Evolutionary conservation across 2,888 invertebrate genomes (phyloP).

Genomic region (Eupithecia subumbrata): DNA sequence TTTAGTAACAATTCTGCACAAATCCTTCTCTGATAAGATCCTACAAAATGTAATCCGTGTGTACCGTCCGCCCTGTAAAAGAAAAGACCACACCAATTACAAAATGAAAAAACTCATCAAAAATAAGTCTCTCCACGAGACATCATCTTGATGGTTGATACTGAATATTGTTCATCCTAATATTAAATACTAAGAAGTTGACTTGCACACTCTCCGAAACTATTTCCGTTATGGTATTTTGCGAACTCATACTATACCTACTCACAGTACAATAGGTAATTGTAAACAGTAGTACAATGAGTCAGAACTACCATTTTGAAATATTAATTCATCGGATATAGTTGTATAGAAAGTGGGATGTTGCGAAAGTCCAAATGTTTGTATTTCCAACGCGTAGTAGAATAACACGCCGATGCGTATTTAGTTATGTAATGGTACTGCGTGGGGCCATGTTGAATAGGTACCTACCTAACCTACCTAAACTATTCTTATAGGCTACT

Average conservation of each 20-base stretch:
- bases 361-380: conserved; percentile 2
- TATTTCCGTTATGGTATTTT: not conserved
- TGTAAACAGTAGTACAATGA: not conserved
- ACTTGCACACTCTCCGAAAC: not conserved
- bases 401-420: not conserved
- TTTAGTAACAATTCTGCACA: no score
- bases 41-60: no score
- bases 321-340: conserved; percentile 2
- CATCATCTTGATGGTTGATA: no score
- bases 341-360: not conserved
- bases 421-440: not conserved
- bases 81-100: no score
- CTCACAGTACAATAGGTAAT: not conserved
- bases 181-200: no score
- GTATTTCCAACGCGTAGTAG: not conserved
- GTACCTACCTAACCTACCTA: not conserved
- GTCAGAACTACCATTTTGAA: conserved; percentile 4
- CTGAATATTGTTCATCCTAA: no score
- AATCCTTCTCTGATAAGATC: no score
- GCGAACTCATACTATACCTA: not conserved
- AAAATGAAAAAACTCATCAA: no score
- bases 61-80: no score
- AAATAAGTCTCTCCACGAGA: no score
- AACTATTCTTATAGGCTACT: not conserved
- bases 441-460: not conserved